Evolutionary conservation across 2,797 vertebrate species (phyloP).

Genomic region (Ptychobarbus kaznakovi): DNA sequence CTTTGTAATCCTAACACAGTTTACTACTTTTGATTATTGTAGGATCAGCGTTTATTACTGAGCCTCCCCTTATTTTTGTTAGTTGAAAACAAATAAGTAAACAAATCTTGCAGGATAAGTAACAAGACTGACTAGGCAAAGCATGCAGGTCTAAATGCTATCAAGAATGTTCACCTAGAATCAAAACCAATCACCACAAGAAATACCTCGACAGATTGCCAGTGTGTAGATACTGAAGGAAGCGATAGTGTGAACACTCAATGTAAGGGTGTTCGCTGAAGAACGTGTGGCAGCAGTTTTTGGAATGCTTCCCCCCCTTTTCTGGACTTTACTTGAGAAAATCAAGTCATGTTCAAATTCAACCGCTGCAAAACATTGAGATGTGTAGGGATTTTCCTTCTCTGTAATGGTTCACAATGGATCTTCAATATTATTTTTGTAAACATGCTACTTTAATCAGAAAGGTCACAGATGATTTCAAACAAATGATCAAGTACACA

Average conservation of each 20-base stretch:
- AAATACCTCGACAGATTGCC: constrained; percentile 97
- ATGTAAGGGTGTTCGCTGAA: constrained; percentile 92
- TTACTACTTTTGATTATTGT: constrained; percentile 41
- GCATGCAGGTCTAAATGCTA: constrained; percentile 92
- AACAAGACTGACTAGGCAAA: constrained; percentile 83
- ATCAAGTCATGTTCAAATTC: constrained; percentile 95
- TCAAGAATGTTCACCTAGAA: constrained; percentile 88
- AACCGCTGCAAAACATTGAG: constrained; percentile 97
- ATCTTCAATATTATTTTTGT: constrained; percentile 70
- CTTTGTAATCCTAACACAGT: constrained; percentile 51
- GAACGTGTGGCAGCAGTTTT: constrained; percentile 95
- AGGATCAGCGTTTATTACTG: constrained; percentile 8
- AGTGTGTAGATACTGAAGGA: constrained; percentile 90
- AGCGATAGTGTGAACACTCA: constrained; percentile 93
- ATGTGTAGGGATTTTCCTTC: constrained; percentile 84
- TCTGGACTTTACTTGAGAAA: constrained; percentile 96
- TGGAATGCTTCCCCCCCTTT: constrained; percentile 90
- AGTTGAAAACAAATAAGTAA: constrained; percentile 44
- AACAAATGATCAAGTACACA: constrained; percentile 29
- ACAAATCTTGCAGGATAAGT: constrained; percentile 48
- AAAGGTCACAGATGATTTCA: constrained; percentile 51
- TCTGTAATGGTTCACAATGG: constrained; percentile 83
- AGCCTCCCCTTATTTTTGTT: constrained; percentile 22
- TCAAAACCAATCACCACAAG: constrained; percentile 96
- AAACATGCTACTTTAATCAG: constrained; percentile 59